These are phyloP conservation scores for Papilio machaon DNA, from an alignment of 1,140 invertebrate genomes.

Conservation along the genomic window DNA sequence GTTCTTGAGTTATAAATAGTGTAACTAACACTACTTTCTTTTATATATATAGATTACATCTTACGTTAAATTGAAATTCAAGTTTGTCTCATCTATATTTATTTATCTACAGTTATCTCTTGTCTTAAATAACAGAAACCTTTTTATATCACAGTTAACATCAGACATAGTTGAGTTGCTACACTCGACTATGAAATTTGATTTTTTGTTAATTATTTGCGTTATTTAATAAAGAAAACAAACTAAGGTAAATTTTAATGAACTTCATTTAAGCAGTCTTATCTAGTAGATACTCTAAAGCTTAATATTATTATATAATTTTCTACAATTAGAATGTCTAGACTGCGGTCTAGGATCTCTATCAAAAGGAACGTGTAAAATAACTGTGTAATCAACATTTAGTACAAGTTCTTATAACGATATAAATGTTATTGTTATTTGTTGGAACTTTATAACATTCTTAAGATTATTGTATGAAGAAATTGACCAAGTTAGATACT, in stretches of 20 bases:
- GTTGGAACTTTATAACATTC: not conserved
- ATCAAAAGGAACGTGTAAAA: not conserved
- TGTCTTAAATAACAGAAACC: too few relatives aligned
- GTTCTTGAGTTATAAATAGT: too few relatives aligned
- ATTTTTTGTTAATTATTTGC: too few relatives aligned
- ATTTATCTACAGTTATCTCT: too few relatives aligned
- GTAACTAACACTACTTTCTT: too few relatives aligned
- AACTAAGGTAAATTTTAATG: not conserved
- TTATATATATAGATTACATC: too few relatives aligned
- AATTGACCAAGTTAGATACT: not conserved
- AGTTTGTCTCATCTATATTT: too few relatives aligned
- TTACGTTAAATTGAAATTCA: too few relatives aligned
- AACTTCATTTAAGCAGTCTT: not conserved
- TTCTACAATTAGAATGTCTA: slow-evolving; percentile 18
- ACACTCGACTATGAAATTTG: too few relatives aligned
- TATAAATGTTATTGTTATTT: not conserved
- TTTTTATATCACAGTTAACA: too few relatives aligned
- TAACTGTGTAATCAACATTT: not conserved
- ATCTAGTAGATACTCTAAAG: not conserved
- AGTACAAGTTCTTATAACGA: not conserved
- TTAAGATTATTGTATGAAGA: not conserved
- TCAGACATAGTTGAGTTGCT: too few relatives aligned
- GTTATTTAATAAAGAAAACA: not conserved
- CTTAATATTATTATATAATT: slow-evolving; percentile 16
- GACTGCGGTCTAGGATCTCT: slow-evolving; percentile 7